Base-by-base conservation (phyloP, 2,797 vertebrate genomes). In the Bryconaethiops microstoma region DNA sequence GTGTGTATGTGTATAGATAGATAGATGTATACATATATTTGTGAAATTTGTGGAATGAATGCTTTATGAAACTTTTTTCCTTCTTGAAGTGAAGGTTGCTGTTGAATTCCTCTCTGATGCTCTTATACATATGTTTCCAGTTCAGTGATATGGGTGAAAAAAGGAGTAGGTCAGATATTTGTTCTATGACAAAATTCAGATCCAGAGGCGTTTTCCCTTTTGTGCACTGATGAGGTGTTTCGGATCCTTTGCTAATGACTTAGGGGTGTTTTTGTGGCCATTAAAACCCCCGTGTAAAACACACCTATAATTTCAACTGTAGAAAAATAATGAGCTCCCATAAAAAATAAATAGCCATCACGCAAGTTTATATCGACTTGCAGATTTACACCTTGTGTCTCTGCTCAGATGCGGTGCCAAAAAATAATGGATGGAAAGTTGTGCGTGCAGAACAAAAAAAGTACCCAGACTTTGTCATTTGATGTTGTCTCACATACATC, bases 151-250 rank as follows among this genome's bases (percentile, higher is more conserved):
- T 86, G 85, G 87, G 73, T 86, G 86, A 82, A 88, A 88, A 87
- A 88, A 84, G 86, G 86, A 88, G 85, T 91, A 87, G 88, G 87
- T 82, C 81, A 84, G 80, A 87, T 81, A 82, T 84, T 87, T 82
- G 76, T 87, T 88, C 85, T 74, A 74, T 78, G 82, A 83, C 87
- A 84, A 83, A 78, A 71, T 83, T 82, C 60, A 63, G 40, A 74
- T 81, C 82, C 48, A 87, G 83, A 82, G 63, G 67, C 16, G 69
- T 86, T 88, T 90, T 84, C 86, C 89, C 91, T 86, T 83, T 78
- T 70, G 50, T 81, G 65, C 83, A 84, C 78, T 91, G 90, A 93
- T 91, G 90, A 91, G 80, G 90, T 91, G 88, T 88, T 83, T 82
- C 72, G 75, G 89, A 91, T 88, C 77, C 78, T 82, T 88, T 84